phyloP scores from a whole-genome alignment of 2,888 invertebrate species.

The Sarcophaga variegata region DNA sequence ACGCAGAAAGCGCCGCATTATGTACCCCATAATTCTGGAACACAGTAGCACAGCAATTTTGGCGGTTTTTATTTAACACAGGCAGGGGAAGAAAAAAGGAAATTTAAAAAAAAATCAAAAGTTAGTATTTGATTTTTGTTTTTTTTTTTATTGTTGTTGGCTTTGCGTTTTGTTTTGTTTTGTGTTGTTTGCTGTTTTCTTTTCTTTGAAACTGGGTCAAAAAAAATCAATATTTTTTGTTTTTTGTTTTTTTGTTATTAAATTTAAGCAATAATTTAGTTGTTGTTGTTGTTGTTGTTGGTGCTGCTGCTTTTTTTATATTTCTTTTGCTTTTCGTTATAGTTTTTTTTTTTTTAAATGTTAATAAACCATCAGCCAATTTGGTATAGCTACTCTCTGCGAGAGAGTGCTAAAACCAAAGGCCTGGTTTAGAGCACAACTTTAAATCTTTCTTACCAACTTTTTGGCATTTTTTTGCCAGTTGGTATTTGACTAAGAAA shows the following conservation, averaged over 20 bases:
- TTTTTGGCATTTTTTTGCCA: constrained; percentile 34
- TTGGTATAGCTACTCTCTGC: constrained; percentile 63
- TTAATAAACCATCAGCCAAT: constrained; percentile 62
- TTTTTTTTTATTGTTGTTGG: constrained; percentile 19
- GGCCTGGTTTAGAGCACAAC: constrained; percentile 57
- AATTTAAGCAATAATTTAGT: constrained; percentile 45
- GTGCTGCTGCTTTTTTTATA: constrained; percentile 28
- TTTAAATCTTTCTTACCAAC: constrained; percentile 36
- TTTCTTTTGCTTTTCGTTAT: constrained; percentile 45
- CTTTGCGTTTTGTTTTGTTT: background rate
- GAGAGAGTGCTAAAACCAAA: constrained; percentile 61
- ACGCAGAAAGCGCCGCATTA: constrained; percentile 84
- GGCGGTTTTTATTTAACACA: constrained; percentile 74
- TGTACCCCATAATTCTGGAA: constrained; percentile 85
- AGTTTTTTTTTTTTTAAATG: constrained; percentile 26
- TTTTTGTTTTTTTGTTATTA: constrained; percentile 1
- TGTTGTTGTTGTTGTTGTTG: constrained; percentile 44
- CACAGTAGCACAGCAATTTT: constrained; percentile 81
- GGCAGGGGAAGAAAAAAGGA: constrained; percentile 39
- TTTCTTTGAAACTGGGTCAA: constrained; percentile 58
- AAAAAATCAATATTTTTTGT: constrained; percentile 11
- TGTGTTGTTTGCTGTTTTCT: background rate
- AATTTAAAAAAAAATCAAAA: background rate
- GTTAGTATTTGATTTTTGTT: background rate
- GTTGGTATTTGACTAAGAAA: constrained; percentile 41